Base-by-base conservation (phyloP, 2,113 vertebrate genomes). In the Excalfactoria chinensis region DNA sequence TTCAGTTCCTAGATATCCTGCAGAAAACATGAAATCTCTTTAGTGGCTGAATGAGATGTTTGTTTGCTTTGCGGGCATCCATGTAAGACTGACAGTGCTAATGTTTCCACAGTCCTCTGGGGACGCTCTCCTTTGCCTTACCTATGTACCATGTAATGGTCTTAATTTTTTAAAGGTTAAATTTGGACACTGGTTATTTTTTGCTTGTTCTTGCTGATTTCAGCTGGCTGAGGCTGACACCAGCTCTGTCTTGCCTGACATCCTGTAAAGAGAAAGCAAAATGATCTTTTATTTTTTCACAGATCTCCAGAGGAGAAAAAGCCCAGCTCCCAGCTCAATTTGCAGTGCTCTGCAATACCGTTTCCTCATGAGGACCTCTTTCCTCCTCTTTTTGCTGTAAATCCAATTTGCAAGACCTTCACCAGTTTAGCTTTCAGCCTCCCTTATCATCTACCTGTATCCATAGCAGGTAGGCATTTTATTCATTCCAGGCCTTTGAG, bases 261-360 rank as follows among this genome's bases (percentile, higher is more conserved):
- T 86, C 23, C 71, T 37, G 68, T 44, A 60, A 92, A 82, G 48
- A 93, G 88, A 91, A 96, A 95, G 76, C 43, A 83, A 85, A 51
- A 86, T 40, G 56, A 72, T 70, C 32, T 41, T 87, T 91, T 93
- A 71, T 62, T 77, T 94, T 73, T 83, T 84, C 87, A 62, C 77
- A 72, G 3, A 32, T 88, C 46, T 73, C 64, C 28, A 86, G 55
- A 90, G 58, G 35, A 96, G 71, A 88, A 93, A 93, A 93, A 86
- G 14, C 58, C 15, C 35, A 32, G 35, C 56, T 75, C 49, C 4
- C 5, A 8, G 13, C 82, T 77, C 60, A 69, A 12, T 75, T 76
- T 70, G 77, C 56, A 68, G 40, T 32, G 23, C 12, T 37, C 37
- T 70, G 49, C 59, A 67, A 67, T 0, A 3, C 37, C 43, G 44